phyloP scores from a whole-genome alignment of 2,888 invertebrate species.

The Limnephilus auricula region DNA sequence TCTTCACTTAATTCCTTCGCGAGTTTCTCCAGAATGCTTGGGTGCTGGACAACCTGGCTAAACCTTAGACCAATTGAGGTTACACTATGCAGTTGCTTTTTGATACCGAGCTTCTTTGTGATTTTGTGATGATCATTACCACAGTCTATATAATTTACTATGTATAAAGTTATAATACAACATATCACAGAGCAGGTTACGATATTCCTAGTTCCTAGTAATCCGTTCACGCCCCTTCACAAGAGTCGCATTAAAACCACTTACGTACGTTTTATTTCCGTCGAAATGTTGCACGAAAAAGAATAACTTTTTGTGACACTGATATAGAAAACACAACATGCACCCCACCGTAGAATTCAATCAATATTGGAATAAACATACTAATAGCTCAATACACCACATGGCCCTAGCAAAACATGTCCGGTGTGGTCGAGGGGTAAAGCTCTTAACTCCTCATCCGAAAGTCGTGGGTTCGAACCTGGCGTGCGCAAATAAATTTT shows the following conservation, averaged over 20 bases:
- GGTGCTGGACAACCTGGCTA: no score
- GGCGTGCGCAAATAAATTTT: no score
- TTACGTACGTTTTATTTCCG: slow-evolving; percentile 52
- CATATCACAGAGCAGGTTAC: neutral
- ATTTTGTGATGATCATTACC: neutral
- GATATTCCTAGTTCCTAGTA: neutral
- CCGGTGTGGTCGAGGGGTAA: no score
- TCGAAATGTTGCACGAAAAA: slow-evolving; percentile 50
- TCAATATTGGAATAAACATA: neutral
- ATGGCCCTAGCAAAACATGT: neutral
- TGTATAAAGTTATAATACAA: neutral
- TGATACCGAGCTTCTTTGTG: neutral
- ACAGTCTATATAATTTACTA: neutral
- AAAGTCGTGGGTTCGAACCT: no score
- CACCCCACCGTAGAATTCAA: neutral
- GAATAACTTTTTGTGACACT: slow-evolving; percentile 16
- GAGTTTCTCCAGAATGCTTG: no score
- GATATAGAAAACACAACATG: neutral
- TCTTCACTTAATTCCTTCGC: no score
- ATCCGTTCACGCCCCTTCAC: slow-evolving; percentile 10
- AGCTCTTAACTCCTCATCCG: no score
- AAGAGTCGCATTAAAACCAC: slow-evolving; percentile 47
- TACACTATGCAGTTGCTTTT: neutral
- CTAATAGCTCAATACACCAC: neutral
- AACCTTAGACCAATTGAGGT: no score